Percentiles rank a stretch among this genome's conserved stretches.
Evolutionary conservation across 2,113 vertebrate species (phyloP).

Genomic region (Burhinus bistriatus): DNA sequence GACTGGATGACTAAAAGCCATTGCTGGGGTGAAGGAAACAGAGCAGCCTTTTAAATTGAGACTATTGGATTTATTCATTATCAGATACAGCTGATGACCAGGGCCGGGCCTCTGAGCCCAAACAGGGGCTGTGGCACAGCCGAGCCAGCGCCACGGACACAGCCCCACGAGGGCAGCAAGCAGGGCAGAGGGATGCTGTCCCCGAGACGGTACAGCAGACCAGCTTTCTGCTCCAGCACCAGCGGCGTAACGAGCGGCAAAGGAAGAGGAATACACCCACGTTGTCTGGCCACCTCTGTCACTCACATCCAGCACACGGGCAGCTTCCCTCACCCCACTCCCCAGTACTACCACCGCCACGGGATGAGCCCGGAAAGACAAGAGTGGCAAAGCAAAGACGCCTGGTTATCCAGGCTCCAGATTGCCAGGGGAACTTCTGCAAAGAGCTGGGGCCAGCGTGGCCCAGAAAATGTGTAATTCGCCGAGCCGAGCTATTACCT

Average conservation of each 20-base stretch:
- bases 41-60: background rate
- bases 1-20: background rate
- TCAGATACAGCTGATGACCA: background rate
- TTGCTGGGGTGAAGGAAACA: background rate
- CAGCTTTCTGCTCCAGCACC: background rate
- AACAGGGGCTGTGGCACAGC: background rate
- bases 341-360: background rate
- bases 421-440: background rate
- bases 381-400: background rate
- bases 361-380: background rate
- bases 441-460: background rate
- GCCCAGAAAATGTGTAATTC: background rate
- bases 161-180: background rate
- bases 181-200: background rate
- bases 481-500: slow-evolving; percentile 36
- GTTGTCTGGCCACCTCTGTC: background rate
- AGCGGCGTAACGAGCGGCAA: accelerated
- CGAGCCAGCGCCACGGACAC: accelerated
- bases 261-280: background rate
- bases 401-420: background rate
- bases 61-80: background rate
- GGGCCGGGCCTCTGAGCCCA: background rate
- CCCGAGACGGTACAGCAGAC: accelerated
- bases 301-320: background rate
- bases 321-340: background rate